A percentile compares a stretch with the other conserved stretches of the same genome.
Conservation (phyloP, 1,140 invertebrate species). For the Anoplophora glabripennis region DNA sequence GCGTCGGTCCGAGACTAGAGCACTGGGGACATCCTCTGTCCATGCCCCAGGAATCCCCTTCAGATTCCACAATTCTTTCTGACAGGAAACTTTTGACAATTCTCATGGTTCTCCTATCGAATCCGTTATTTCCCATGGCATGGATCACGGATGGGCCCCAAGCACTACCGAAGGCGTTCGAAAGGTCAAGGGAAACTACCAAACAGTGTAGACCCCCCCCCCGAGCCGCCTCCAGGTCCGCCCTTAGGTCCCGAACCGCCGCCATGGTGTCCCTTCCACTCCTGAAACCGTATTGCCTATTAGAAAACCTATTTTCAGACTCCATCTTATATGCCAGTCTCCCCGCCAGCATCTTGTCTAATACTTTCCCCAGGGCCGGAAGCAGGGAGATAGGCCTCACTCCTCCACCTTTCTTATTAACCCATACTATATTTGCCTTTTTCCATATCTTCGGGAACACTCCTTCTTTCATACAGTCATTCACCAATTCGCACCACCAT, state of each 20-base stretch:
- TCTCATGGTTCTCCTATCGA: too few relatives aligned
- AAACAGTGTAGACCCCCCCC: too few relatives aligned
- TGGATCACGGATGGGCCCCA: too few relatives aligned
- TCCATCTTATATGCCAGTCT: conserved; percentile 1
- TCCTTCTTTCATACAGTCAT: not conserved
- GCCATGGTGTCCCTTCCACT: not conserved
- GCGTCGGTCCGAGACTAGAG: too few relatives aligned
- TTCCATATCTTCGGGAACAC: conserved; percentile 12
- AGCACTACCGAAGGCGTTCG: too few relatives aligned
- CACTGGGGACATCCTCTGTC: too few relatives aligned
- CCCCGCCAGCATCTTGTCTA: conserved; percentile 1
- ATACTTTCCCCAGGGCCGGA: conserved; percentile 7
- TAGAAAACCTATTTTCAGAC: not conserved
- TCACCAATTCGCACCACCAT: not conserved
- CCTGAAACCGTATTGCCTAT: conserved; percentile 11
- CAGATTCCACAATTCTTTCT: too few relatives aligned
- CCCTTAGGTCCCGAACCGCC: not conserved
- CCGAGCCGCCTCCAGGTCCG: too few relatives aligned
- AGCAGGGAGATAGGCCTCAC: conserved; percentile 4
- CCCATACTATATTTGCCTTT: conserved; percentile 7
- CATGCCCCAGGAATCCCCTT: too few relatives aligned
- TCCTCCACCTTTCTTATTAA: not conserved
- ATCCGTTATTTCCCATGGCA: too few relatives aligned
- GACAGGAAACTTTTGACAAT: too few relatives aligned
- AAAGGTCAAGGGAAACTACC: too few relatives aligned